Evolutionary conservation across 2,888 invertebrate genomes (phyloP).

Genomic region (Lacanobia oleracea): DNA sequence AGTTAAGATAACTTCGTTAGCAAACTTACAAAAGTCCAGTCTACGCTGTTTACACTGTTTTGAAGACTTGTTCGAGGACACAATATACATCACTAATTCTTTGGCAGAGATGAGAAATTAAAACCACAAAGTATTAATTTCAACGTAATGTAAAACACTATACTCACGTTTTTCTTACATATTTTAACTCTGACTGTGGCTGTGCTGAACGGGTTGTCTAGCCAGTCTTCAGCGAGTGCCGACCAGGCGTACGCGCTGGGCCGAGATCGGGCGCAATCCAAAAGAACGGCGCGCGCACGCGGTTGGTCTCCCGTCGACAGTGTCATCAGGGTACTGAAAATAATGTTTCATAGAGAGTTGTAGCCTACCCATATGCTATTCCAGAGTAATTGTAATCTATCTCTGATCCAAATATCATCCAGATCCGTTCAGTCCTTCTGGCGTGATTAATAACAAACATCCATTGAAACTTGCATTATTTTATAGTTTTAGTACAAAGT

Average conservation of each 20-base stretch:
- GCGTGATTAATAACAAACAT: too few species aligned
- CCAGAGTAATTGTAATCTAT: too few species aligned
- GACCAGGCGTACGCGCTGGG: slow-evolving; percentile 86
- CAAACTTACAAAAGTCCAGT: not conserved
- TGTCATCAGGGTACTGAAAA: slow-evolving; percentile 76
- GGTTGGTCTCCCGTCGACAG: slow-evolving; percentile 72
- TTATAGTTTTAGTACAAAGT: too few species aligned
- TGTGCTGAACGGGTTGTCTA: slow-evolving; percentile 59
- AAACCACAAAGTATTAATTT: not conserved
- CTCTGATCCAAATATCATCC: too few species aligned
- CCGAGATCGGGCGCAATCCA: slow-evolving; percentile 80
- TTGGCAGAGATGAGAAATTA: not conserved
- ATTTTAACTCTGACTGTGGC: not conserved
- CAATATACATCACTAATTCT: not conserved
- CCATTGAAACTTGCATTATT: too few species aligned
- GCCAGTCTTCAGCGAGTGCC: slow-evolving; percentile 81
- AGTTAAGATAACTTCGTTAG: not conserved
- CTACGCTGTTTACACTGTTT: too few species aligned
- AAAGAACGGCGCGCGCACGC: slow-evolving; percentile 71
- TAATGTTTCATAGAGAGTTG: not conserved
- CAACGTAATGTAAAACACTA: not conserved
- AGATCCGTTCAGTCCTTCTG: too few species aligned
- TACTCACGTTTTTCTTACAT: slow-evolving; percentile 3
- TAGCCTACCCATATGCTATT: too few species aligned
- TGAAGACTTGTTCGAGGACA: not conserved